Evolutionary conservation across 1,140 invertebrate species (phyloP).

Genomic region (Mamestra configurata): DNA sequence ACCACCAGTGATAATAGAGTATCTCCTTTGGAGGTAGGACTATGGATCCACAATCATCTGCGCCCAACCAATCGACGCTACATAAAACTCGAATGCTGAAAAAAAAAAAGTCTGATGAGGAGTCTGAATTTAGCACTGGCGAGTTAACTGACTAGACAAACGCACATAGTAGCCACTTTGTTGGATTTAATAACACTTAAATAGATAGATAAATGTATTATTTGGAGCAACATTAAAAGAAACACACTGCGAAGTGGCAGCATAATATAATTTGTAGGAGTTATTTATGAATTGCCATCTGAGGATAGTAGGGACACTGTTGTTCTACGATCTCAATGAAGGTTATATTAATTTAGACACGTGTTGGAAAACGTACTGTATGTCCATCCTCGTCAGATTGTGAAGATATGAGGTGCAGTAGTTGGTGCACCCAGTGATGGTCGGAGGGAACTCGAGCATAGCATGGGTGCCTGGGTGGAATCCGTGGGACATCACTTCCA

Average conservation of each 20-base stretch:
- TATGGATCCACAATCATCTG: constrained; percentile 72
- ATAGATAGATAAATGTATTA: too few species aligned
- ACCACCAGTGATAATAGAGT: constrained; percentile 78
- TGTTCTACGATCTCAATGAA: too few species aligned
- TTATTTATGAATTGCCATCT: too few species aligned
- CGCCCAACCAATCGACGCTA: constrained; percentile 77
- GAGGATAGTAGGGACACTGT: too few species aligned
- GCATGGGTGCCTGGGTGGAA: constrained; percentile 75
- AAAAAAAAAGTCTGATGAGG: constrained; percentile 4
- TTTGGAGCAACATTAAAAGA: too few species aligned
- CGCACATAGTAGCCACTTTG: too few species aligned
- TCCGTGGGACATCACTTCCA: constrained; percentile 81
- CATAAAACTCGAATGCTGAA: constrained; percentile 78
- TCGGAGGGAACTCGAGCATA: constrained; percentile 79
- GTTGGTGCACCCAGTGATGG: constrained; percentile 79
- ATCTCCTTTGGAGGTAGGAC: constrained; percentile 79
- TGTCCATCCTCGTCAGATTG: constrained; percentile 81
- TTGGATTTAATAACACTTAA: too few species aligned
- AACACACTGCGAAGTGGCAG: too few species aligned
- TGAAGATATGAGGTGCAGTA: constrained; percentile 78
- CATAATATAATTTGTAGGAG: too few species aligned
- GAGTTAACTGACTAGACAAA: background rate
- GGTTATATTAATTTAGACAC: too few species aligned
- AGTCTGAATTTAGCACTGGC: too few species aligned
- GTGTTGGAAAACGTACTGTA: constrained; percentile 83